Evolutionary conservation across 1,140 invertebrate genomes (phyloP), one percentile per base, ranked within the genome.

Genomic region (Periplaneta americana): DNA sequence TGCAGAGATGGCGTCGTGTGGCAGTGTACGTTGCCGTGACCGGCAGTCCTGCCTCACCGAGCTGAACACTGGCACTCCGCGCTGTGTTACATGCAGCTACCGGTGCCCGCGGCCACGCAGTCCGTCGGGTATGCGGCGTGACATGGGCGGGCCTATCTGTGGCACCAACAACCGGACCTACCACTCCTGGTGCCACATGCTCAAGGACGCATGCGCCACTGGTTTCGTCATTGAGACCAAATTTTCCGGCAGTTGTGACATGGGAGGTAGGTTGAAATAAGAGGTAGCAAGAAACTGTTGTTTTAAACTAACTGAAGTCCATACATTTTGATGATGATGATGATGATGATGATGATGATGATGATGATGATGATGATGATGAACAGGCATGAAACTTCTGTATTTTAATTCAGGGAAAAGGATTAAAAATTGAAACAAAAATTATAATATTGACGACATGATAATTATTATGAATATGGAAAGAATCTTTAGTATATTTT

Each of bases 151-250:
- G 18, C 88, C 89, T 33, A 87, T 98, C 74, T 98, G 97, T 89
- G 96, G 95, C 78, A 92, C 91, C 77, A 96, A 98, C 88, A 93
- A 95, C 84, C 91, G 91, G 83, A 97, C 96, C 1, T 98, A 98
- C 88, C 89, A 91, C 34, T 96, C 95, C 74, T 96, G 95, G 93
- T 98, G 96, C 88, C 93, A 96, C 83, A 94, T 98, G 92, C 92
- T 95, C 85, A 92, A 94, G 84, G 94, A 95, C 84, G 92, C 96
- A 0, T 98, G 97, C 87, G 90, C 90, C 83, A 95, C 92, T n/a
- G 94, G 95, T 35, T 92, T 92, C 82, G 93, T 95, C 81, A 92
- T 97, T 79, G 94, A 96, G 84, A 94, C 95, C 5, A 90, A 93
- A 85, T 91, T 95, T 85, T 89, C 92, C 36, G 95, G 95, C 79